These are phyloP conservation scores for Entomobrya proxima DNA, from an alignment of 2,888 invertebrate genomes.

Conservation along the genomic window DNA sequence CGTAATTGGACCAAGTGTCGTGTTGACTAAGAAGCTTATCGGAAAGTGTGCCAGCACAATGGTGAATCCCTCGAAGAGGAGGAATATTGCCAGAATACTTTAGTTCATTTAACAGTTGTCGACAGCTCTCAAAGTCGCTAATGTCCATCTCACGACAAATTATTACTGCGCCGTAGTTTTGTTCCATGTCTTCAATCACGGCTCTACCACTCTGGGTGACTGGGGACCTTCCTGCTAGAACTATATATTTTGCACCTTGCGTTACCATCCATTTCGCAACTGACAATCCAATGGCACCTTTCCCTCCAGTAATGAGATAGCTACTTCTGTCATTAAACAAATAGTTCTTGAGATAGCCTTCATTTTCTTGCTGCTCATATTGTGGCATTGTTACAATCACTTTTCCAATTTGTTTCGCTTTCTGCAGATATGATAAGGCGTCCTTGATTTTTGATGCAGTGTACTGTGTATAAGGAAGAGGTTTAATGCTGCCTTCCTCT, in stretches of 20 bases:
- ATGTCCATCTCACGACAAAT: not conserved
- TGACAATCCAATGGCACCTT: constrained; percentile 43
- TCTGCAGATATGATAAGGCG: constrained; percentile 40
- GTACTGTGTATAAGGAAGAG: constrained; percentile 28
- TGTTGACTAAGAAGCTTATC: constrained; percentile 32
- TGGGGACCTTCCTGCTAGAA: constrained; percentile 34
- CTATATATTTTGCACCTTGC: constrained; percentile 29
- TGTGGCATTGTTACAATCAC: constrained; percentile 43
- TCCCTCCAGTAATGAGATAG: constrained; percentile 53
- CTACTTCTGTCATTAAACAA: constrained; percentile 36
- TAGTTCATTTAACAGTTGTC: not conserved
- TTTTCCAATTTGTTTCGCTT: constrained; percentile 54
- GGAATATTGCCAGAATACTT: not conserved
- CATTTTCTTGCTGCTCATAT: not conserved
- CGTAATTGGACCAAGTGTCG: constrained; percentile 18
- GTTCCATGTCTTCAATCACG: not conserved
- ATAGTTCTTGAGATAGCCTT: not conserved
- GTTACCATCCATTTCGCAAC: constrained; percentile 44
- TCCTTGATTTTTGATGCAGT: not conserved
- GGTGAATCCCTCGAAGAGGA: constrained; percentile 46
- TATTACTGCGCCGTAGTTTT: not conserved
- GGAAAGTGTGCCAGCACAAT: constrained; percentile 29
- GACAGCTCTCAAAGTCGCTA: not conserved
- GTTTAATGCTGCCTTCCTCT: not conserved
- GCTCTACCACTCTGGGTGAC: not conserved